phyloP scores from a whole-genome alignment of 2,113 vertebrate genomes.

The Pseudonaja textilis region DNA sequence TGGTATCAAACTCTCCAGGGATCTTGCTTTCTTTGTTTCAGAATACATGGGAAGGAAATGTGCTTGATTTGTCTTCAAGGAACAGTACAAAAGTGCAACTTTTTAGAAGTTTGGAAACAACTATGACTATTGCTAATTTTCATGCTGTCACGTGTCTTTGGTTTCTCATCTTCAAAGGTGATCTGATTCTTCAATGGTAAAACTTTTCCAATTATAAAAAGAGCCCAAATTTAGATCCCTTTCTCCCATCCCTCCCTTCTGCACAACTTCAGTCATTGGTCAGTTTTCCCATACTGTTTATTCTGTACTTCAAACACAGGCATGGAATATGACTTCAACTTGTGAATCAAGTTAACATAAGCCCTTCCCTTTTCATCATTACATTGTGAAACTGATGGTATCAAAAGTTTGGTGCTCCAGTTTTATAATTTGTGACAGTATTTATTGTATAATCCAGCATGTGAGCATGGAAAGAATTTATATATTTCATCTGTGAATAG shows the following conservation, averaged over 20 bases:
- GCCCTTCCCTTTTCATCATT: slow-evolving; percentile 13
- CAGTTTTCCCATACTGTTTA: neutral
- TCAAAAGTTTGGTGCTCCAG: neutral
- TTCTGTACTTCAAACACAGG: neutral
- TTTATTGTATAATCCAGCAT: neutral
- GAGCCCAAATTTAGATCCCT: neutral
- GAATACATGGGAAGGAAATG: neutral
- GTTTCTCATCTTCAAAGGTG: neutral
- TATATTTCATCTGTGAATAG: neutral
- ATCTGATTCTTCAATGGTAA: neutral
- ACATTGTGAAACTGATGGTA: slow-evolving; percentile 42
- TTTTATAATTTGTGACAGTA: neutral
- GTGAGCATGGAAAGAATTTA: neutral
- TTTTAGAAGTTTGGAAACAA: neutral
- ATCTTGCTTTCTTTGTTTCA: neutral
- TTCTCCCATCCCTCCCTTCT: neutral
- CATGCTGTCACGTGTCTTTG: neutral
- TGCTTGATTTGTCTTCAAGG: neutral
- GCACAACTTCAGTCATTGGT: no score
- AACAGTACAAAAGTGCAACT: neutral
- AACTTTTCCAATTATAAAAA: neutral
- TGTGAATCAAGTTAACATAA: neutral
- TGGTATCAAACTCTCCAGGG: neutral
- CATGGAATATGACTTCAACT: neutral
- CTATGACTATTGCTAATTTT: neutral